A percentile compares a stretch with the other conserved stretches of the same genome.
These are phyloP conservation scores for Procambarus clarkii DNA, from an alignment of 1,140 invertebrate species.

Conservation along the genomic window DNA sequence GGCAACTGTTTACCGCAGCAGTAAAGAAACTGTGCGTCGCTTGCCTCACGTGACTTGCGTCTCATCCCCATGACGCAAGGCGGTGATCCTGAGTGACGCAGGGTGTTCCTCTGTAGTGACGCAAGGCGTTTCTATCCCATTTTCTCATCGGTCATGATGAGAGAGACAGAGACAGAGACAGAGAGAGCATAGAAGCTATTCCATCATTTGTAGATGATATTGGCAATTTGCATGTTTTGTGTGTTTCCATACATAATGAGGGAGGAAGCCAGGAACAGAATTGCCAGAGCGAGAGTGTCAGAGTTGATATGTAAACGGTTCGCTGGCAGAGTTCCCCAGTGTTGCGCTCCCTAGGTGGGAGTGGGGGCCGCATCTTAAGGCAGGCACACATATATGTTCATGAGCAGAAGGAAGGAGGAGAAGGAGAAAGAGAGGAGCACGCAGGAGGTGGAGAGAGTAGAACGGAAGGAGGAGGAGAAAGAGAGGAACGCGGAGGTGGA, in stretches of 20 bases:
- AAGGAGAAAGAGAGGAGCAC: not conserved
- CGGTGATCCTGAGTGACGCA: too few species aligned
- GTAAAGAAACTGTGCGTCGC: not conserved
- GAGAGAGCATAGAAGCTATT: not conserved
- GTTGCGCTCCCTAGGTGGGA: not conserved
- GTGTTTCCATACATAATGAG: not conserved
- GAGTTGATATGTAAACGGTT: not conserved
- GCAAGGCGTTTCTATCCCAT: not conserved
- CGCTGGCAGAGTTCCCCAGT: not conserved
- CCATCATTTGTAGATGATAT: conserved; percentile 10
- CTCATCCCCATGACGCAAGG: too few species aligned
- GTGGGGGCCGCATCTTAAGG: not conserved
- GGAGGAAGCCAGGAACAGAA: not conserved
- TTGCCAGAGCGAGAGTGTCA: not conserved
- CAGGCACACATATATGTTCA: not conserved
- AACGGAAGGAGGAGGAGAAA: too few species aligned
- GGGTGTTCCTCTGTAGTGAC: not conserved
- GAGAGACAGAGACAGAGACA: not conserved
- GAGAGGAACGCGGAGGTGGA: too few species aligned
- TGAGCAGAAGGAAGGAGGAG: not conserved
- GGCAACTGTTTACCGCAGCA: not conserved
- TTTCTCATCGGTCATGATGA: too few species aligned
- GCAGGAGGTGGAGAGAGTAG: not conserved
- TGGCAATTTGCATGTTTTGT: conserved; percentile 18
- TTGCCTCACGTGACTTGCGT: not conserved